Base-by-base conservation (phyloP, 2,113 vertebrate genomes). In the Pomatorhinus ruficollis region DNA sequence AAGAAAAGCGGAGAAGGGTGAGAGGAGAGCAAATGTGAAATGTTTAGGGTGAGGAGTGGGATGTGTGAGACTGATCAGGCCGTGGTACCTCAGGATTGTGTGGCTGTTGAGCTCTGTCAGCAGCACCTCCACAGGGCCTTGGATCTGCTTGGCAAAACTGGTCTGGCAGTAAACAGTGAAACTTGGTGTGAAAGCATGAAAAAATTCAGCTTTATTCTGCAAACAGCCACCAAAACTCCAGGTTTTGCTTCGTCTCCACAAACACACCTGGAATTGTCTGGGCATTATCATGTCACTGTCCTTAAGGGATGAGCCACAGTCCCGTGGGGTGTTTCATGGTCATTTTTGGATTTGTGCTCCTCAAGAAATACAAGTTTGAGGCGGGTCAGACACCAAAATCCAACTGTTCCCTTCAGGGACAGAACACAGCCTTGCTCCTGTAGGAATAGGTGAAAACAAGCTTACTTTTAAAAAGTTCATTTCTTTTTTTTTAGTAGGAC, bases 71-170 rank as follows among this genome's bases (percentile, higher is more conserved):
- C 47, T 1, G 10, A 39, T 53, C 18, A 57, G 1, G 7, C 19
- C 0, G 3, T 52, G 8, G 8, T 1, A 8, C 1, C 6, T 57
- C 77, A 11, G 49, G 2, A 5, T 2, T 17, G 33, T 8, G 3
- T 11, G 61, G 47, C 27, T 44, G 7, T 1, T 52, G 23, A 7
- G 49, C 11, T 3, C 25, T 45, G 5, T 0, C 45, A 11, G 17
- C 15, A 31, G 21, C 9, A 1, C 17, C 17, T 50, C 66, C 1
- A 31, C 0, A 2, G 27, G 10, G 11, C 10, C 45, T 30, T 13
- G 40, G 39, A 39, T 23, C 64, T 44, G 10, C 59, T 44, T 25
- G 61, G 22, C 5, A 42, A 82, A 35, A 5, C 15, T 33, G 44
- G 0, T 25, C 20, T 20, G 15, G 1, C 10, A 35, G 7, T 23